Evolutionary conservation across 2,888 invertebrate species (phyloP), one percentile per base, ranked within the genome.

Genomic region (Nipponacmea schrenckii): DNA sequence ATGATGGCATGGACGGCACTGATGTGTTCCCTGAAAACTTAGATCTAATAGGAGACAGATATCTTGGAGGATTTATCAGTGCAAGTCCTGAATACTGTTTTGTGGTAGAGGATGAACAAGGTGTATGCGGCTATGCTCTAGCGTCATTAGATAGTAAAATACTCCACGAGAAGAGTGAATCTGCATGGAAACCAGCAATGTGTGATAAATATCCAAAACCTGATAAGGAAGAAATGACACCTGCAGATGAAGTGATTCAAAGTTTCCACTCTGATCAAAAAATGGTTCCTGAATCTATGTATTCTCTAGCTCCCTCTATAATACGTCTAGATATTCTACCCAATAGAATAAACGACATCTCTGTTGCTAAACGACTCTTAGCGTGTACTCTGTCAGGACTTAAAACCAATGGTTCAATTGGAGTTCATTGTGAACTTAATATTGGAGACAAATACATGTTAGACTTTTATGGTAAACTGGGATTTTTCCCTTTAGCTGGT

Each of bases 381-480:
- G 94, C 96, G 0, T 94, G 95, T 82, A 90, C 94, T 73, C 90
- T 97, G 64, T 95, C 96, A 12, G 95, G 96, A 44, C 90, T 97
- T 31, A 91, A 95, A 81, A 94, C 96, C 0, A 93, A 94, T 87
- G 96, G 96, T 71, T 95, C 94, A 0, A 94, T 93, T 86, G 97
- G 97, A 44, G 95, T 95, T 1, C 96, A 96, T 90, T 94, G 93
- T 17, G 93, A 94, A 77, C 92, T 96, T 74, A 92, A 93, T 82
- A 87, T 91, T 1, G 92, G 92, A 1, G 95, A 96, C 86, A 92
- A 92, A 79, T 92, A 93, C 85, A 92, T 93, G 68, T 92, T 93
- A 72, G 94, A 95, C 84, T 95, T 96, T 90, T 97, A 96, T 90
- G 91, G 92, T 48, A 95, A 94, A 89, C 91, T 97, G 68, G 97